phyloP scores from a whole-genome alignment of 2,888 invertebrate genomes.

The Saturnia japonica region DNA sequence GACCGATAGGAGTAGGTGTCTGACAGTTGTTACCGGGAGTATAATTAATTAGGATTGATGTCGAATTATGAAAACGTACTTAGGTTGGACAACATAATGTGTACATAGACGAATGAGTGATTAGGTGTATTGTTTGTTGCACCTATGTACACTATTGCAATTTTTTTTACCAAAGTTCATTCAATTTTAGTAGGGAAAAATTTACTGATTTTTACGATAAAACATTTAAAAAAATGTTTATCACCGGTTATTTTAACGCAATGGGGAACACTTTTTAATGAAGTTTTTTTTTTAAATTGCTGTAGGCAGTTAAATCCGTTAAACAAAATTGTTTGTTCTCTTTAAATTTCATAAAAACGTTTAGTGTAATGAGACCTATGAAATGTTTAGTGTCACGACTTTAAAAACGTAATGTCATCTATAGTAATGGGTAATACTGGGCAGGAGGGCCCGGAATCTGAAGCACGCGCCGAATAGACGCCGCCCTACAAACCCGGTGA shows the following conservation, averaged over 20 bases:
- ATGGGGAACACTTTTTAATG: constrained; percentile 30
- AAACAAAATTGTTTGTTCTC: constrained; percentile 66
- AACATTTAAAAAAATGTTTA: not conserved
- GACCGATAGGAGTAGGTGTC: not conserved
- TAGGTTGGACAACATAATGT: not conserved
- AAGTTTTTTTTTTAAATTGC: constrained; percentile 43
- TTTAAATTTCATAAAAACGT: constrained; percentile 67
- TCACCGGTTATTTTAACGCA: not conserved
- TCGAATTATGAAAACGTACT: not conserved
- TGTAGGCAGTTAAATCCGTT: constrained; percentile 52
- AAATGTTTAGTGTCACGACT: constrained; percentile 56
- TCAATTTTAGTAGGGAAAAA: not conserved
- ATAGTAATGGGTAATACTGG: constrained; percentile 74
- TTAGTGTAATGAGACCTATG: constrained; percentile 72
- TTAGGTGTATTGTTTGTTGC: not conserved
- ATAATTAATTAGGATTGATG: not conserved
- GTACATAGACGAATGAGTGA: not conserved
- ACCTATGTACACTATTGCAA: no score
- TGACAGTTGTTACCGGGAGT: constrained; percentile 6
- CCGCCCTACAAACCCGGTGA: constrained; percentile 51
- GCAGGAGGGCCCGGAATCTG: constrained; percentile 62
- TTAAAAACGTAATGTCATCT: constrained; percentile 75
- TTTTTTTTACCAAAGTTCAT: not conserved
- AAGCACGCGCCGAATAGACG: constrained; percentile 76
- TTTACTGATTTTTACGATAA: not conserved